phyloP scores from a whole-genome alignment of 2,797 vertebrate species.

The Hirundo rustica region DNA sequence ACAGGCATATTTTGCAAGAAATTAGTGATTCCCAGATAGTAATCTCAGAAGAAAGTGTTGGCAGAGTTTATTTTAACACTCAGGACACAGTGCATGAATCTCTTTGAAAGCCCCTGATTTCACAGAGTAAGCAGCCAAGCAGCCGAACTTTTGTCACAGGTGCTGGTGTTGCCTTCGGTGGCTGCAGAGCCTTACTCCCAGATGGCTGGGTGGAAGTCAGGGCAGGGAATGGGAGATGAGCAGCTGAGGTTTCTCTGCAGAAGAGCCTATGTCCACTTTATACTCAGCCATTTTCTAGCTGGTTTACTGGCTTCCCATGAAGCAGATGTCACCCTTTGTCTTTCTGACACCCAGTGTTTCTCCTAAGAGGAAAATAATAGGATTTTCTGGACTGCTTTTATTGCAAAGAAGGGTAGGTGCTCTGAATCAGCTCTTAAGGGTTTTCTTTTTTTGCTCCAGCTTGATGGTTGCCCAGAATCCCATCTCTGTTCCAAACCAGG shows the following conservation, averaged over 20 bases:
- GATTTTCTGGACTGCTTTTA: background rate
- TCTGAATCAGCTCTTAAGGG: background rate
- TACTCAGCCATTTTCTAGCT: background rate
- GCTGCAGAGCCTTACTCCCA: background rate
- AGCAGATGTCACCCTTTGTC: background rate
- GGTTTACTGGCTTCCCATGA: background rate
- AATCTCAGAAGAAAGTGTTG: background rate
- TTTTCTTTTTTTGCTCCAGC: background rate
- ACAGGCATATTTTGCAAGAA: background rate
- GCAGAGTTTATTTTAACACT: background rate
- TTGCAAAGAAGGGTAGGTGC: background rate
- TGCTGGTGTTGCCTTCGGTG: background rate
- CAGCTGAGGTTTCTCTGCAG: background rate
- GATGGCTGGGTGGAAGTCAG: background rate
- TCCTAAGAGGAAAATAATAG: background rate
- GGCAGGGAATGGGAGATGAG: background rate
- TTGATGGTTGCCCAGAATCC: background rate
- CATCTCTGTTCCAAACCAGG: background rate
- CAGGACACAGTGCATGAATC: background rate
- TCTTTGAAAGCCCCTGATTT: slow-evolving; percentile 27
- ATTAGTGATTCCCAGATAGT: slow-evolving; percentile 18
- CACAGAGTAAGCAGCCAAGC: background rate
- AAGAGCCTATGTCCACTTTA: background rate
- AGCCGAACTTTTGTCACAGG: background rate
- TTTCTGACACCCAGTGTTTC: background rate